Conservation (phyloP, 2,113 vertebrate species). For the Narcine bancroftii region DNA sequence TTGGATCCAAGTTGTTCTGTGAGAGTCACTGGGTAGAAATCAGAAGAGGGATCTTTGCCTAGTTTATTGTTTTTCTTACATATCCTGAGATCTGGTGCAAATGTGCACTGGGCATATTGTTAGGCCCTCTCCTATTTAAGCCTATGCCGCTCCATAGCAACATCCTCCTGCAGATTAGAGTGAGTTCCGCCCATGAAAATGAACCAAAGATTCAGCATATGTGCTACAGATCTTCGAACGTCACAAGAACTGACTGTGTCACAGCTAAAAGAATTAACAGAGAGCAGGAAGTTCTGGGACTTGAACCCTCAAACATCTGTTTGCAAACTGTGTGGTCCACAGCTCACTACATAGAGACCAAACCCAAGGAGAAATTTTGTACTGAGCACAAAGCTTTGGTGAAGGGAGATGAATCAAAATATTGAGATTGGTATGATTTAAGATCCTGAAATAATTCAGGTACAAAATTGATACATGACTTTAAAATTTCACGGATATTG, state of each 20-base stretch:
- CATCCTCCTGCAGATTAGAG: background rate
- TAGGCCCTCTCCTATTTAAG: no score
- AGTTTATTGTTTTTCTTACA: background rate
- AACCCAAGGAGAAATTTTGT: background rate
- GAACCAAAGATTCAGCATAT: background rate
- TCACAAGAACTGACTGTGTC: background rate
- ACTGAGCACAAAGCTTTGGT: background rate
- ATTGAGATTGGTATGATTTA: background rate
- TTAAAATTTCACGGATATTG: background rate
- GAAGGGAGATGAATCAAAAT: background rate
- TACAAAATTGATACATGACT: background rate
- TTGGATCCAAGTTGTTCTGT: background rate
- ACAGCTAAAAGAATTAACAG: background rate
- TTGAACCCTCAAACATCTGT: background rate
- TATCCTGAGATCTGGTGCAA: background rate
- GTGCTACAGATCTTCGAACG: background rate
- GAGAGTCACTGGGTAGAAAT: background rate
- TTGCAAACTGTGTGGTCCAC: background rate
- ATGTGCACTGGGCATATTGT: background rate
- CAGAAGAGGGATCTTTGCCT: background rate
- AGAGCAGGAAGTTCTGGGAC: background rate
- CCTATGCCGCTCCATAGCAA: background rate
- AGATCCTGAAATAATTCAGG: background rate
- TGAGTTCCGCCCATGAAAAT: background rate
- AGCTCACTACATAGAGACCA: background rate